Evolutionary conservation across 1,140 invertebrate species (phyloP).

Genomic region (Bombus fervidus): DNA sequence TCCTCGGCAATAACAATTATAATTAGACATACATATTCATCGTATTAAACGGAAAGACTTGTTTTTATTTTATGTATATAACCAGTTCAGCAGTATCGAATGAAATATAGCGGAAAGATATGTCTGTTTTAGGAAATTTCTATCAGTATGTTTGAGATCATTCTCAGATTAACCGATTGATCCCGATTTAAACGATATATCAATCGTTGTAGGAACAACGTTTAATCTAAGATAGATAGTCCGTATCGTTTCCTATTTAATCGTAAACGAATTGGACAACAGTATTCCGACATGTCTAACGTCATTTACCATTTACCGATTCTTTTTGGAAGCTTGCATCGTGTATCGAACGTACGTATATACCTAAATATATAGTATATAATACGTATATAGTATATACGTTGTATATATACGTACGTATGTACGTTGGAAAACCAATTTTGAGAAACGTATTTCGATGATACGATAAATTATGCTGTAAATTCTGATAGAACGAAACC

Average conservation of each 20-base stretch:
- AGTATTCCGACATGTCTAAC: not conserved
- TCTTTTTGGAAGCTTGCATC: not conserved
- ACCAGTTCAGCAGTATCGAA: conserved; percentile 3
- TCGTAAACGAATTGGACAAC: not conserved
- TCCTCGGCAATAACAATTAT: conserved; percentile 48
- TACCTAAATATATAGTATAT: no score
- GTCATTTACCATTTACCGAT: not conserved
- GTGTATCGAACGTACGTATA: not conserved
- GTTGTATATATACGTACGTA: no score
- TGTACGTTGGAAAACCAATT: not conserved
- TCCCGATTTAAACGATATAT: not conserved
- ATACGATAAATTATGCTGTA: not conserved
- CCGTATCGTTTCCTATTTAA: conserved; percentile 9
- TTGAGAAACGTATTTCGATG: not conserved
- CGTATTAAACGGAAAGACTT: conserved; percentile 17
- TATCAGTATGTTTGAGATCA: not conserved
- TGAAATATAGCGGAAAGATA: not conserved
- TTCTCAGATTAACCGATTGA: not conserved
- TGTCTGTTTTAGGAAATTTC: not conserved
- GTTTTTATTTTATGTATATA: conserved; percentile 24
- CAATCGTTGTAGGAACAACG: not conserved
- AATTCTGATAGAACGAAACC: not conserved
- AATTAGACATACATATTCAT: conserved; percentile 24
- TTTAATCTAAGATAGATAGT: not conserved
- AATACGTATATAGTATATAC: no score